Evolutionary conservation across 2,797 vertebrate species (phyloP).

Genomic region (Emydoidea blandingii): DNA sequence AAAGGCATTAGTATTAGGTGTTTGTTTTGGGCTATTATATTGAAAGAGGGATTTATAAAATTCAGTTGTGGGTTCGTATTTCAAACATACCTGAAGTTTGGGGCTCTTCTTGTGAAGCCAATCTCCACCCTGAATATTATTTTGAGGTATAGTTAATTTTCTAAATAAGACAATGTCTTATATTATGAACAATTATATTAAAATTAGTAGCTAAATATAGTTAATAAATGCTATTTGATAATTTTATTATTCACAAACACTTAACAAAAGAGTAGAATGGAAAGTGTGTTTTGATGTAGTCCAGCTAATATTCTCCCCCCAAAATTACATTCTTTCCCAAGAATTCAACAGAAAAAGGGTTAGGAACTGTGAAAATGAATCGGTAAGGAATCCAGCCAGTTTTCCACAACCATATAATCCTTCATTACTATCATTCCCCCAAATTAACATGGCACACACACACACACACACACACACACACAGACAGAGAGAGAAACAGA

Average conservation of each 20-base stretch:
- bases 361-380: background rate
- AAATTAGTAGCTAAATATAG: accelerated
- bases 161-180: accelerated
- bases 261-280: background rate
- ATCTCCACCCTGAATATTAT: background rate
- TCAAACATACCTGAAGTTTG: background rate
- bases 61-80: background rate
- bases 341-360: background rate
- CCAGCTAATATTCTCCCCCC: background rate
- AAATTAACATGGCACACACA: background rate
- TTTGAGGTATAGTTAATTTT: background rate
- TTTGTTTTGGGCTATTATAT: background rate
- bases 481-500: no score
- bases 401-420: background rate
- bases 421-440: background rate
- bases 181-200: background rate
- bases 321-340: background rate
- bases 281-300: background rate
- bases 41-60: slow-evolving; percentile 11
- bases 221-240: background rate
- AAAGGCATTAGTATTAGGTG: background rate
- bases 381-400: background rate
- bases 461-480: no score
- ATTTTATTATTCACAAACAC: background rate
- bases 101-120: background rate